These are phyloP conservation scores for Hyles vespertilio DNA, from an alignment of 1,140 invertebrate genomes.

Conservation along the genomic window DNA sequence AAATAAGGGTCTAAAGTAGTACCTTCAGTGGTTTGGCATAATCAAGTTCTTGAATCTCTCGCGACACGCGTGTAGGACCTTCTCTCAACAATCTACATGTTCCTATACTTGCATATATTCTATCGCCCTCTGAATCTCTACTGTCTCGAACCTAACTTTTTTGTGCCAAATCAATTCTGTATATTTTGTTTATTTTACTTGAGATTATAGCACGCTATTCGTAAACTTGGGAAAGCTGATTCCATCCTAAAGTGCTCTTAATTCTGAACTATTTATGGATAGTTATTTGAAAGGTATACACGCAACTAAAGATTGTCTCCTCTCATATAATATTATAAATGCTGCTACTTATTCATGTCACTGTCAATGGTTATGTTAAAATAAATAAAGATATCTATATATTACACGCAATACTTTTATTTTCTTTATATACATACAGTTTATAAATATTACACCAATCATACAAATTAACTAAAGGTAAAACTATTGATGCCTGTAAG, in stretches of 20 bases:
- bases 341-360: constrained; percentile 49
- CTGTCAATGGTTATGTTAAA: constrained; percentile 61
- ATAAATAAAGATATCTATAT: constrained; percentile 65
- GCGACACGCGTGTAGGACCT: too few relatives aligned
- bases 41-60: constrained; percentile 35
- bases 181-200: constrained; percentile 42
- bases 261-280: constrained; percentile 62
- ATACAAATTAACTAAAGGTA: not conserved
- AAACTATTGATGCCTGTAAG: too few relatives aligned
- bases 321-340: constrained; percentile 24
- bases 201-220: constrained; percentile 39
- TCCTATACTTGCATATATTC: not conserved
- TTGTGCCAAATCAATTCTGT: constrained; percentile 47
- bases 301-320: constrained; percentile 19
- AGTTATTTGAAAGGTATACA: constrained; percentile 45
- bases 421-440: constrained; percentile 5
- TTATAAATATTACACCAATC: not conserved
- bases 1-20: constrained; percentile 61
- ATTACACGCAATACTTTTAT: constrained; percentile 10
- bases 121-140: constrained; percentile 10
- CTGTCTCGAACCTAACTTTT: constrained; percentile 14
- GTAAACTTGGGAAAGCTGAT: constrained; percentile 63
- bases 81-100: too few relatives aligned
- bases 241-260: constrained; percentile 74
- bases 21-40: constrained; percentile 54